Evolutionary conservation across 2,888 invertebrate genomes (phyloP).

Genomic region (Prosopocoilus inquinatus): DNA sequence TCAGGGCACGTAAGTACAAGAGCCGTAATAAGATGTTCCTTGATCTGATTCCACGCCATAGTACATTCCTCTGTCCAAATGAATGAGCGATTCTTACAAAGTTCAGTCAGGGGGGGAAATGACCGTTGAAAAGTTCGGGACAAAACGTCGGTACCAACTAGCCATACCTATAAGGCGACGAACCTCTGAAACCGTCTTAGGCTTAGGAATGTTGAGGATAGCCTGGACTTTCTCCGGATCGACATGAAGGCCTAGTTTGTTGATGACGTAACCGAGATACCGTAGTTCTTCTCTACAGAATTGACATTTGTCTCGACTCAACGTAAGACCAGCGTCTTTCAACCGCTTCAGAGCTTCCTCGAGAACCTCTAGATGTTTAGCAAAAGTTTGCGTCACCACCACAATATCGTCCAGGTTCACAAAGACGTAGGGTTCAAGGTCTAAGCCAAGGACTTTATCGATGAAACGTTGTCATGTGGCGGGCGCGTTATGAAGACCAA

Average conservation of each 20-base stretch:
- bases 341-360: conserved; percentile 18
- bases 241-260: conserved; percentile 27
- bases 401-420: conserved; percentile 19
- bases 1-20: conserved; percentile 17
- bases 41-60: conserved; percentile 8
- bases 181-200: conserved; percentile 21
- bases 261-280: conserved; percentile 37
- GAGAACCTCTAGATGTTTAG: conserved; percentile 20
- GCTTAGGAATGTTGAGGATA: conserved; percentile 21
- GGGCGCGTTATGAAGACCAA: conserved; percentile 33
- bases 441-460: conserved; percentile 29
- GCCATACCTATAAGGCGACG: conserved; percentile 22
- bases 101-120: conserved; percentile 13
- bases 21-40: conserved; percentile 10
- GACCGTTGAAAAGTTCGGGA: conserved; percentile 16
- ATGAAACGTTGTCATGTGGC: conserved; percentile 34
- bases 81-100: conserved; percentile 19
- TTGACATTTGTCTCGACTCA: conserved; percentile 29
- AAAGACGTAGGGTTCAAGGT: conserved; percentile 27
- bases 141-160: conserved; percentile 23
- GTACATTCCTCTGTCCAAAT: conserved; percentile 11
- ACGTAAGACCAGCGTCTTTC: conserved; percentile 23
- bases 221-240: conserved; percentile 26
- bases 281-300: conserved; percentile 27
- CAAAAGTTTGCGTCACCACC: conserved; percentile 12